These are phyloP conservation scores for Ormyrus pomaceus DNA, from an alignment of 2,888 invertebrate species.

Conservation along the genomic window DNA sequence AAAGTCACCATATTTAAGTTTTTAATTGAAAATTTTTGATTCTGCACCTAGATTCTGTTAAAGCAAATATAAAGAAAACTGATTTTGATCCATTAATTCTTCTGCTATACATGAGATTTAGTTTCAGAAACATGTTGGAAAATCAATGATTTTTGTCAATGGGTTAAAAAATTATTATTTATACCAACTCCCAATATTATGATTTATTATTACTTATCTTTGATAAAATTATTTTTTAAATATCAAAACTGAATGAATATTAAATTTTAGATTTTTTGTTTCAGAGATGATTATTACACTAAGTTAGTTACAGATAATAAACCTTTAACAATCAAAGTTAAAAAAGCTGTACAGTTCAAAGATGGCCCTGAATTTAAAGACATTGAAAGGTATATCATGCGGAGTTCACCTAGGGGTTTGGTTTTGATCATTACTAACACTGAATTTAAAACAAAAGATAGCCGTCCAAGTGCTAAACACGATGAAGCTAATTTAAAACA, in stretches of 20 bases:
- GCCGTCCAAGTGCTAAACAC: slow-evolving; percentile 62
- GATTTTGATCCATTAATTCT: too few species aligned
- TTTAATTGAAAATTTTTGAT: too few species aligned
- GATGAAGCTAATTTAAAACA: slow-evolving; percentile 67
- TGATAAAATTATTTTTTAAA: background rate
- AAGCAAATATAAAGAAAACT: too few species aligned
- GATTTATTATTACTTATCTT: background rate
- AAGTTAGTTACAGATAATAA: slow-evolving; percentile 56
- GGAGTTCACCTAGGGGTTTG: slow-evolving; percentile 70
- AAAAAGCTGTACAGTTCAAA: slow-evolving; percentile 65
- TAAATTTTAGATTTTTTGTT: slow-evolving; percentile 50
- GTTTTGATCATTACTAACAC: slow-evolving; percentile 71
- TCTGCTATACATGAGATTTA: background rate
- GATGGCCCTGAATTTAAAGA: slow-evolving; percentile 59
- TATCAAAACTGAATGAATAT: background rate
- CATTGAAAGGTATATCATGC: slow-evolving; percentile 69
- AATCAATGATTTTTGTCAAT: slow-evolving; percentile 2
- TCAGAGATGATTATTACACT: slow-evolving; percentile 60
- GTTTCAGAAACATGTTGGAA: background rate
- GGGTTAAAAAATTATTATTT: background rate
- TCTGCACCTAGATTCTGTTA: too few species aligned
- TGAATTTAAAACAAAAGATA: slow-evolving; percentile 54
- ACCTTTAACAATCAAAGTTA: slow-evolving; percentile 66
- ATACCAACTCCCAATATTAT: too few species aligned
- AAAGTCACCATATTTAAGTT: too few species aligned